phyloP scores from a whole-genome alignment of 2,113 vertebrate species.

The Dasyornis broadbenti region DNA sequence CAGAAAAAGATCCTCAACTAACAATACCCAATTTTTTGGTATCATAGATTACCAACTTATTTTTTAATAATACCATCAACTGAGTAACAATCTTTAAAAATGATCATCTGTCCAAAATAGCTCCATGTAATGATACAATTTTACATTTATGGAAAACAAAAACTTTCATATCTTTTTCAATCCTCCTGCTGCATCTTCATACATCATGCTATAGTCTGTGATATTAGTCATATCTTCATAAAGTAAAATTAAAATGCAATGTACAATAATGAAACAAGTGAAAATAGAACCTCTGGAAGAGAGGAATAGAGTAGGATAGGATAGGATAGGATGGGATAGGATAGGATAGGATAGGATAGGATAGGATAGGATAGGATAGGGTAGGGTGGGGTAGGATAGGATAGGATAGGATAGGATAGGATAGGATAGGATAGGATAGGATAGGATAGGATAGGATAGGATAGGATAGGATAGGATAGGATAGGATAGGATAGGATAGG shows the following conservation, averaged over 20 bases:
- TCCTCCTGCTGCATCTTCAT: neutral
- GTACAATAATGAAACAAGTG: neutral
- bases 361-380: neutral
- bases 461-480: neutral
- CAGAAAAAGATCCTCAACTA: neutral
- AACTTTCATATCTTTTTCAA: neutral
- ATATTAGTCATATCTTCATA: neutral
- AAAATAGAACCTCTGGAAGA: neutral
- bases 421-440: neutral
- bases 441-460: neutral
- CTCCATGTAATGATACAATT: neutral
- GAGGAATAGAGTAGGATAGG: neutral
- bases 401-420: neutral
- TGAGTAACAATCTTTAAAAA: neutral
- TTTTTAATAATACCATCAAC: neutral
- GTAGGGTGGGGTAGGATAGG: neutral
- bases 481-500: neutral
- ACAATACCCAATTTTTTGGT: neutral
- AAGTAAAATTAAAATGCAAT: neutral
- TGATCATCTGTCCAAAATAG: neutral
- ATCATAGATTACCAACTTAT: neutral
- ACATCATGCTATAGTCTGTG: neutral
- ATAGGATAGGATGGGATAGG: neutral
- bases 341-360: neutral
- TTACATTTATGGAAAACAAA: neutral